phyloP scores from a whole-genome alignment of 2,797 vertebrate genomes.

The Malurus splendens region DNA sequence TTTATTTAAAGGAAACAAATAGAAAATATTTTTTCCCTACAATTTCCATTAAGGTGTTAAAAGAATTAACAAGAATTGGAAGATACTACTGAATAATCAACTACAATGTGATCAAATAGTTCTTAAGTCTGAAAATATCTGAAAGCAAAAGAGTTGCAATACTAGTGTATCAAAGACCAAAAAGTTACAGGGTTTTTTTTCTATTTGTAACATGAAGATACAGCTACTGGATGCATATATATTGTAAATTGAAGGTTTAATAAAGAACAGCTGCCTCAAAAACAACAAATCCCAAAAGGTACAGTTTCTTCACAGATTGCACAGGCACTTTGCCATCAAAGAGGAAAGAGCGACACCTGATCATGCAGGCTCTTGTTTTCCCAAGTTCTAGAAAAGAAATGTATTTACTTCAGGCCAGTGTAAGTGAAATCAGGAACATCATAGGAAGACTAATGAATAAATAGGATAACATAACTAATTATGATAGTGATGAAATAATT shows the following conservation, averaged over 20 bases:
- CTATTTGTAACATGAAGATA: not conserved
- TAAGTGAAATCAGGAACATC: not conserved
- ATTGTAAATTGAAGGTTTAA: not conserved
- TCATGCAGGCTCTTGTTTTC: not conserved
- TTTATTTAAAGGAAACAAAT: not conserved
- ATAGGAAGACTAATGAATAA: not conserved
- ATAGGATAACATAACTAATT: not conserved
- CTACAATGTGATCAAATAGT: not conserved
- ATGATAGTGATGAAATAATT: not conserved
- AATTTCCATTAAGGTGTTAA: not conserved
- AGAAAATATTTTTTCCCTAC: not conserved
- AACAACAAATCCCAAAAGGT: not conserved
- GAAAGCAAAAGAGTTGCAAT: not conserved
- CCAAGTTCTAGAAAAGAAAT: not conserved
- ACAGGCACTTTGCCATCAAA: not conserved
- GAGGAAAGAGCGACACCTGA: not conserved
- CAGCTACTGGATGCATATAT: not conserved
- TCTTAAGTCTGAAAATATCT: not conserved
- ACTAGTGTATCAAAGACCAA: not conserved
- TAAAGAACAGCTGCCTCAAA: not conserved
- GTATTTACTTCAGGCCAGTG: not conserved
- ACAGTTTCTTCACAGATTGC: not conserved
- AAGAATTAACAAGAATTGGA: not conserved
- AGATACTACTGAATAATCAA: not conserved
- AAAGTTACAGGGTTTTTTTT: rapidly evolving